Base-by-base conservation (phyloP, 2,797 vertebrate species). In the Arnoldichthys spilopterus region DNA sequence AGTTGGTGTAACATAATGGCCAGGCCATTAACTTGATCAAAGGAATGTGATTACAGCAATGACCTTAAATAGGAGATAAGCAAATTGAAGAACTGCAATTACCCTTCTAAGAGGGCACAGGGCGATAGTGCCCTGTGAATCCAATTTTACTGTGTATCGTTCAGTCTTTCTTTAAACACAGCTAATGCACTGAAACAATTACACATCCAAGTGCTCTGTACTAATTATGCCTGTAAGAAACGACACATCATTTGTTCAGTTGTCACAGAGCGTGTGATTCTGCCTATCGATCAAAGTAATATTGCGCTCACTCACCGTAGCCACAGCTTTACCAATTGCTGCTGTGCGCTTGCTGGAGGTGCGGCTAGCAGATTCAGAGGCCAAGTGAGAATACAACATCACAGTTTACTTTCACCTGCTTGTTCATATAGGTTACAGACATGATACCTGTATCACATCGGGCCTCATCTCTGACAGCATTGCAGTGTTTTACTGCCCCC, bases 1-100 rank as follows among this genome's bases (percentile, higher is more conserved):
- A 63, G 61, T 62, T 76, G 77, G 75, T 69, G 56, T 76, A 78
- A 85, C 71, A 45, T 68, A 24, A 64, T 64, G 43, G 58, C 68
- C 68, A 64, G 30, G 47, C 69, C 79, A 83, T 84, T 83, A 84
- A 34, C 40, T 26, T 43, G 9, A 67, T 59, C 62, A 73, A 22
- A 53, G 16, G 45, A 70, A 73, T 73, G 28, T 64, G 64, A 73
- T 73, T 79, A 73, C 67, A 69, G 51, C 66, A 58, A 82, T 73
- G 76, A 84, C 74, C 82, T 79, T 83, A 83, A 82, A 81, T 69
- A 68, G 70, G 71, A 85, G 83, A 84, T 81, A 69, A 81, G 78
- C 77, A 84, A 82, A 76, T 77, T 71, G 69, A 83, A 81, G 80
- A 68, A 79, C 78, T 76, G 69, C 77, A 82, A 78, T 83, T 84